Conservation (phyloP, 1,140 invertebrate species). For the Drosophila nikananu region DNA sequence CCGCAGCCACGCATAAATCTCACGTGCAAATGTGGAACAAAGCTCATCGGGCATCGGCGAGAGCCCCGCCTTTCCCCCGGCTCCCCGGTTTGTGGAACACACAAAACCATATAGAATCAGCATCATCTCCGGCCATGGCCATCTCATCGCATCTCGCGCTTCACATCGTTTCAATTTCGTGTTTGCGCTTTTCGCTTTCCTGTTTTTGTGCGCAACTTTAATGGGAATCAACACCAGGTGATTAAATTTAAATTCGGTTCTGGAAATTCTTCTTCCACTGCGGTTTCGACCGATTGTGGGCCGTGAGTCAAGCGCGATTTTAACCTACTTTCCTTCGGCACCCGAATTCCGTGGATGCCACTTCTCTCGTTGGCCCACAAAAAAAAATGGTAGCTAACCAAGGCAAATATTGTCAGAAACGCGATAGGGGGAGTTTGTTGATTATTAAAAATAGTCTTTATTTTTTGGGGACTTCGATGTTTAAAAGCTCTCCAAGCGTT, state of each 20-base stretch:
- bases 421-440: fast-evolving
- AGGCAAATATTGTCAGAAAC: constrained; percentile 4
- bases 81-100: constrained; percentile 23
- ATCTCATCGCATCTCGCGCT: constrained; percentile 28
- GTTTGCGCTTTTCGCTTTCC: constrained; percentile 41
- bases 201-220: constrained; percentile 39
- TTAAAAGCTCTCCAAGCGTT: no score
- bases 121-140: constrained; percentile 15
- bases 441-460: not conserved
- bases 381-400: constrained; percentile 26
- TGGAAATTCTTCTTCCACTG: constrained; percentile 21
- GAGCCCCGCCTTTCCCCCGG: not conserved
- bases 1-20: constrained; percentile 75
- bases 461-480: not conserved
- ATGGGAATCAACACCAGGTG: constrained; percentile 48
- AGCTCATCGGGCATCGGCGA: constrained; percentile 33
- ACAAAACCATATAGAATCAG: constrained; percentile 7
- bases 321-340: constrained; percentile 49
- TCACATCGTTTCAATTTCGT: constrained; percentile 49
- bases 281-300: constrained; percentile 19
- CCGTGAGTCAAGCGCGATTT: constrained; percentile 24
- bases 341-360: constrained; percentile 17
- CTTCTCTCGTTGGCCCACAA: constrained; percentile 25
- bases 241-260: constrained; percentile 59
- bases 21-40: constrained; percentile 80